Conservation (phyloP, 92 coral and sea anemone species). For the Metridium senile region DNA sequence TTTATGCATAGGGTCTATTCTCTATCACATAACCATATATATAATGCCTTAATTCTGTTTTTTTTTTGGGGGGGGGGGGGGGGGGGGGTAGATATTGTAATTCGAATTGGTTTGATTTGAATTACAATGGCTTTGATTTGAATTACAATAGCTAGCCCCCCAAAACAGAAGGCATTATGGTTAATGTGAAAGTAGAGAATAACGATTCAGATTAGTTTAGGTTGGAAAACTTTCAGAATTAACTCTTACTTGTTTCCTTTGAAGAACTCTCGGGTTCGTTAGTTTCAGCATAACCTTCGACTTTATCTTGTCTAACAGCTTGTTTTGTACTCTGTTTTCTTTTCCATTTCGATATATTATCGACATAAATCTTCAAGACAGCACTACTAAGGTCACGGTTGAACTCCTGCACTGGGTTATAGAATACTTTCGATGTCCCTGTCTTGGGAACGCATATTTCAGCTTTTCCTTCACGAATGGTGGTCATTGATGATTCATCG, state of each 20-base stretch:
- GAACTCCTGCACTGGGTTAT: conserved; percentile 98
- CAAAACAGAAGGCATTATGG: too few relatives aligned
- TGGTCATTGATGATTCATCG: conserved; percentile 9
- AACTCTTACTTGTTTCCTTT: background rate
- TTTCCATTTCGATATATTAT: conserved; percentile 58
- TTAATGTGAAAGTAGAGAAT: too few relatives aligned
- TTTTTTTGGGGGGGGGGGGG: too few relatives aligned
- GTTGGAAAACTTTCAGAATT: too few relatives aligned
- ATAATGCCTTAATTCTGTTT: too few relatives aligned
- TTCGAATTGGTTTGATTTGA: too few relatives aligned
- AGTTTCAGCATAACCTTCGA: background rate
- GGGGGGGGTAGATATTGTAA: too few relatives aligned
- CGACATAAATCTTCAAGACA: conserved; percentile 68
- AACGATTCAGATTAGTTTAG: too few relatives aligned
- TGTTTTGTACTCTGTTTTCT: background rate
- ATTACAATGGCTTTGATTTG: too few relatives aligned
- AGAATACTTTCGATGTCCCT: conserved; percentile 56
- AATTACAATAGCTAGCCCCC: too few relatives aligned
- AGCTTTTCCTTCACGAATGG: conserved; percentile 89
- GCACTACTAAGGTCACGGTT: conserved; percentile 93
- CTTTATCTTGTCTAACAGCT: background rate
- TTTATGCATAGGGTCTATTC: too few relatives aligned
- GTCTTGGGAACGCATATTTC: conserved; percentile 84
- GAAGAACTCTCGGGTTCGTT: background rate
- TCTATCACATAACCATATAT: too few relatives aligned